These are phyloP conservation scores for Polydrusus cervinus DNA, from an alignment of 2,888 invertebrate species.

Conservation along the genomic window DNA sequence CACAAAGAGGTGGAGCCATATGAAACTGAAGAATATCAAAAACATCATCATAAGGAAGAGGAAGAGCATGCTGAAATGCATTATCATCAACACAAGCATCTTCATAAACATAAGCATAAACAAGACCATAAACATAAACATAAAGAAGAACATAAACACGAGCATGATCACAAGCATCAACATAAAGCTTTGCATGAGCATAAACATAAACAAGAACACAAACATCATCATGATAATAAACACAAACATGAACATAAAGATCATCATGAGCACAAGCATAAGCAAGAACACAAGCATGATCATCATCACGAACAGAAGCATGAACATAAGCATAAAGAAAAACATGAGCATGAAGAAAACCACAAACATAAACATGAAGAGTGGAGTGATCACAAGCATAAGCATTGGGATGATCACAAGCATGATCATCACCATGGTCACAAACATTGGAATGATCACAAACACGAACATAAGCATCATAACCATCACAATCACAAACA, in stretches of 20 bases:
- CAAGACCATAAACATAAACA: constrained; percentile 60
- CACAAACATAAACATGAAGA: constrained; percentile 56
- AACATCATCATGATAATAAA: constrained; percentile 47
- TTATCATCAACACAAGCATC: constrained; percentile 65
- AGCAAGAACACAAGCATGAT: constrained; percentile 50
- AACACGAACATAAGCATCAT: constrained; percentile 49
- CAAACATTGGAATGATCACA: constrained; percentile 46
- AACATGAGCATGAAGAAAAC: constrained; percentile 56
- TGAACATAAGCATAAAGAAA: constrained; percentile 44
- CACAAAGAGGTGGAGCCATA: constrained; percentile 44
- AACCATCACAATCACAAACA: constrained; percentile 45
- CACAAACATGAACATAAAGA: constrained; percentile 56
- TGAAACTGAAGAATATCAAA: constrained; percentile 30
- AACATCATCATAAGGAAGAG: constrained; percentile 48
- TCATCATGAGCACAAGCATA: constrained; percentile 56
- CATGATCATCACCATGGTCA: constrained; percentile 51
- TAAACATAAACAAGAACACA: constrained; percentile 55
- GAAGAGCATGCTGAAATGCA: constrained; percentile 60
- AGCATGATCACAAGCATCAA: constrained; percentile 56
- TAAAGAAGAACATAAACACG: constrained; percentile 49
- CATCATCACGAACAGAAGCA: constrained; percentile 57
- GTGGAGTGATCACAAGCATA: constrained; percentile 54
- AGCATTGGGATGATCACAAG: constrained; percentile 52
- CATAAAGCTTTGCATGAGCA: constrained; percentile 57
- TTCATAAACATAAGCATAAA: constrained; percentile 65